phyloP scores from a whole-genome alignment of 1,140 invertebrate genomes.

The Eueides isabella region DNA sequence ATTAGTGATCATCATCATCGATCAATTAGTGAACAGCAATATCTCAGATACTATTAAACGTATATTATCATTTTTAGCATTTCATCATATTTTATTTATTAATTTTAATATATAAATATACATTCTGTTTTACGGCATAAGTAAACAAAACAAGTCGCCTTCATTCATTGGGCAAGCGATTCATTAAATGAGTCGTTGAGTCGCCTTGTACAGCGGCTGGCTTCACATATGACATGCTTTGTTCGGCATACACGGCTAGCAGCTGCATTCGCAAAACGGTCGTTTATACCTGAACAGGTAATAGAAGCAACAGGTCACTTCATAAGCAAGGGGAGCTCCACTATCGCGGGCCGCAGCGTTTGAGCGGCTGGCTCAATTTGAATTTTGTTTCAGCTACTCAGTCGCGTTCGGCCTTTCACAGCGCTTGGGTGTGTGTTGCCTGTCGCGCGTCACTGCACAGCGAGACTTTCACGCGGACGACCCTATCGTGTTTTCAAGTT shows the following conservation, averaged over 20 bases:
- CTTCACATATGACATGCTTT: constrained; percentile 63
- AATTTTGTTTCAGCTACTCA: constrained; percentile 42
- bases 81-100: too few relatives aligned
- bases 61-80: too few relatives aligned
- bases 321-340: constrained; percentile 61
- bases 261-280: constrained; percentile 69
- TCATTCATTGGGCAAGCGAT: constrained; percentile 60
- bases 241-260: constrained; percentile 51
- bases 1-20: too few relatives aligned
- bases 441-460: constrained; percentile 37
- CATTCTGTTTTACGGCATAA: constrained; percentile 16
- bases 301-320: constrained; percentile 78
- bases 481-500: constrained; percentile 59
- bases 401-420: constrained; percentile 50
- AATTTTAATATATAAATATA: too few relatives aligned
- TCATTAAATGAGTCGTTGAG: constrained; percentile 66
- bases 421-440: constrained; percentile 31
- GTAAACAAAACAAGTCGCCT: constrained; percentile 65
- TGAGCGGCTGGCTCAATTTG: constrained; percentile 36
- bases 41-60: too few relatives aligned
- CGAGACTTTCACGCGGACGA: constrained; percentile 67
- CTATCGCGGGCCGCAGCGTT: constrained; percentile 23
- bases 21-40: too few relatives aligned
- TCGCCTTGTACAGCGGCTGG: constrained; percentile 45
- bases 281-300: constrained; percentile 77